Percentiles rank a stretch among this genome's conserved stretches.
Conservation (phyloP, 2,888 invertebrate genomes). For the Nemotelus nigrinus region DNA sequence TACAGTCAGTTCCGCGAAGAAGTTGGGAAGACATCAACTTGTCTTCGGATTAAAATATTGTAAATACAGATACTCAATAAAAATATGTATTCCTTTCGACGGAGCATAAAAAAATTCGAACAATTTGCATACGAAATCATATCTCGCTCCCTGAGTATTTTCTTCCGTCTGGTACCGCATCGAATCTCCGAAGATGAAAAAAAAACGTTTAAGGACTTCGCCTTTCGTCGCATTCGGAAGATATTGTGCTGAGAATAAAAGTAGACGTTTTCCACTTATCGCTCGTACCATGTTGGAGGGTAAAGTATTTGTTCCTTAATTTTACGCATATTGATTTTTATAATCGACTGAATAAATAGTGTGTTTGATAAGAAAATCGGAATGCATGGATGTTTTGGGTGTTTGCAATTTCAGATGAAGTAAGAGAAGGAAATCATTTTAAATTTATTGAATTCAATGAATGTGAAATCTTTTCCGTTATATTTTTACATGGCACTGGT, state of each 20-base stretch:
- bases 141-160: conserved; percentile 24
- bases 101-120: conserved; percentile 39
- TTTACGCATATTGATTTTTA: conserved; percentile 66
- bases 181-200: conserved; percentile 8
- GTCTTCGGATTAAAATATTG: conserved; percentile 36
- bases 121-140: conserved; percentile 51
- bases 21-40: conserved; percentile 22
- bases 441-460: no score
- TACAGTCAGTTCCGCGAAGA: neutral
- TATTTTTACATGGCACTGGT: no score
- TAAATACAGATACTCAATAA: conserved; percentile 39
- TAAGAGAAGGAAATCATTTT: no score
- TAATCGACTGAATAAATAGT: conserved; percentile 65
- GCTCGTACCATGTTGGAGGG: neutral
- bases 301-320: conserved; percentile 57
- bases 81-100: conserved; percentile 34
- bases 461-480: no score
- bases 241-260: conserved; percentile 24
- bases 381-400: no score
- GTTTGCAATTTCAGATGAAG: no score
- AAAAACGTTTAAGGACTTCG: conserved; percentile 23
- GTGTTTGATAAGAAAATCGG: conserved; percentile 45
- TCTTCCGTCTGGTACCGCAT: conserved; percentile 29
- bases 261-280: conserved; percentile 4
- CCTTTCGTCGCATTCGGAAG: neutral